These are phyloP conservation scores for Carpatolechia fugitivella DNA, from an alignment of 2,888 invertebrate genomes.

Conservation along the genomic window DNA sequence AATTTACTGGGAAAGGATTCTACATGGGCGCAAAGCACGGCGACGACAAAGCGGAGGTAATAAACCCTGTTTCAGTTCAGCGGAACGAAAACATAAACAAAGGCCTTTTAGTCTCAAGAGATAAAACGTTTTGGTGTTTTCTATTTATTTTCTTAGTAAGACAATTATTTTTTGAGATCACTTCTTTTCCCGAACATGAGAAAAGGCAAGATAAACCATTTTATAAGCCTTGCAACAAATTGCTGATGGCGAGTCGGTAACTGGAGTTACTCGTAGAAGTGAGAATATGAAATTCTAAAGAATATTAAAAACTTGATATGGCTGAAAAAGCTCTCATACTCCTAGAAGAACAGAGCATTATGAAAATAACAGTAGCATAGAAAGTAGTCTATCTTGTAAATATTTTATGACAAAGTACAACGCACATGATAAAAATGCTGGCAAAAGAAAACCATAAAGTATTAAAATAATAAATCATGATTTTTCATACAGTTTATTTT, in stretches of 20 bases:
- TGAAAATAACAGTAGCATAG: neutral
- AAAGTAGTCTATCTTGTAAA: neutral
- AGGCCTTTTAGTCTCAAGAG: conserved; percentile 5
- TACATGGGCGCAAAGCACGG: conserved; percentile 42
- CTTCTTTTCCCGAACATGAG: neutral
- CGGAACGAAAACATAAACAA: conserved; percentile 52
- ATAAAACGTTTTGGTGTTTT: neutral
- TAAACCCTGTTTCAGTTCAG: conserved; percentile 57
- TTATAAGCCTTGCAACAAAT: no score
- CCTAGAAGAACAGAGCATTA: neutral
- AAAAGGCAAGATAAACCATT: no score
- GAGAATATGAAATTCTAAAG: no score
- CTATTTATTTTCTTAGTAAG: neutral
- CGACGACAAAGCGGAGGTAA: conserved; percentile 57
- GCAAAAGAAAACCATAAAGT: conserved; percentile 3
- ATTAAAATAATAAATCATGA: conserved; percentile 7
- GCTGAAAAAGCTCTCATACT: conserved; percentile 4
- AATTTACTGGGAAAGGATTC: conserved; percentile 60
- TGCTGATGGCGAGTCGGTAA: no score
- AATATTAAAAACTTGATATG: neutral
- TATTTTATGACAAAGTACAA: conserved; percentile 2
- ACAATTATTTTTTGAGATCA: neutral
- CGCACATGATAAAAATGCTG: conserved; percentile 1
- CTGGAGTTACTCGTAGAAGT: no score
- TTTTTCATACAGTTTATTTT: neutral